These are phyloP conservation scores for Sebastes fasciatus DNA, from an alignment of 2,113 vertebrate species.

Conservation along the genomic window DNA sequence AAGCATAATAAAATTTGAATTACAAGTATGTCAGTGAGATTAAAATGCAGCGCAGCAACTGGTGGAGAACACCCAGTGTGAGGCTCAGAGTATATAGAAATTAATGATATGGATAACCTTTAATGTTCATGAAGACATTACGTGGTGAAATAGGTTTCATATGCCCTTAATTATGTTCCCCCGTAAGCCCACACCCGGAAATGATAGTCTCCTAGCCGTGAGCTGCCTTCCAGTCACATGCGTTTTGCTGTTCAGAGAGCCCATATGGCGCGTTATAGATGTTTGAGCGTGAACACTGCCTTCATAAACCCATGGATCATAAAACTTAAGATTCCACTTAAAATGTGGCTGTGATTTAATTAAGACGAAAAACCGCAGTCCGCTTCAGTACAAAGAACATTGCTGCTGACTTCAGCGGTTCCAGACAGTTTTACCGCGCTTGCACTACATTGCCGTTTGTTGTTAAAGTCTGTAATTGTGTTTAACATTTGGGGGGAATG, in stretches of 20 bases:
- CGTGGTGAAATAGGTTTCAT: slow-evolving; percentile 17
- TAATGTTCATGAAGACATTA: slow-evolving; percentile 47
- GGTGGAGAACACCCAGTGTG: slow-evolving; percentile 15
- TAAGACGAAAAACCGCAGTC: slow-evolving; percentile 44
- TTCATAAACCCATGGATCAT: slow-evolving; percentile 59
- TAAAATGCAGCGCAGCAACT: slow-evolving; percentile 32
- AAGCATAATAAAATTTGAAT: slow-evolving; percentile 61
- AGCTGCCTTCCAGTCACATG: slow-evolving; percentile 17
- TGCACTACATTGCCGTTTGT: slow-evolving; percentile 14
- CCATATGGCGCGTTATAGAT: slow-evolving; percentile 43
- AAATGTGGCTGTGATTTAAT: slow-evolving; percentile 68
- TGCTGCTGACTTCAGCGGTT: slow-evolving; percentile 55
- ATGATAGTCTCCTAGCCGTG: neutral
- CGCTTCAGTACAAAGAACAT: slow-evolving; percentile 25
- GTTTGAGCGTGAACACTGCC: slow-evolving; percentile 45
- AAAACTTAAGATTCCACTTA: slow-evolving; percentile 64
- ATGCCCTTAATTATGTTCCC: slow-evolving; percentile 31
- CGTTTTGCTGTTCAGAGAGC: slow-evolving; percentile 11
- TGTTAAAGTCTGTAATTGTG: slow-evolving; percentile 54
- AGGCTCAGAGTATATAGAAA: slow-evolving; percentile 25
- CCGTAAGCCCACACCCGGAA: neutral
- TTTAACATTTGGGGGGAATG: slow-evolving; percentile 9
- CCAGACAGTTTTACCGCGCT: slow-evolving; percentile 44
- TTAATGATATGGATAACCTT: slow-evolving; percentile 57
- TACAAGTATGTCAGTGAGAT: slow-evolving; percentile 48